These are phyloP conservation scores for Nothoprocta perdicaria DNA, from an alignment of 2,113 vertebrate species.

Conservation along the genomic window DNA sequence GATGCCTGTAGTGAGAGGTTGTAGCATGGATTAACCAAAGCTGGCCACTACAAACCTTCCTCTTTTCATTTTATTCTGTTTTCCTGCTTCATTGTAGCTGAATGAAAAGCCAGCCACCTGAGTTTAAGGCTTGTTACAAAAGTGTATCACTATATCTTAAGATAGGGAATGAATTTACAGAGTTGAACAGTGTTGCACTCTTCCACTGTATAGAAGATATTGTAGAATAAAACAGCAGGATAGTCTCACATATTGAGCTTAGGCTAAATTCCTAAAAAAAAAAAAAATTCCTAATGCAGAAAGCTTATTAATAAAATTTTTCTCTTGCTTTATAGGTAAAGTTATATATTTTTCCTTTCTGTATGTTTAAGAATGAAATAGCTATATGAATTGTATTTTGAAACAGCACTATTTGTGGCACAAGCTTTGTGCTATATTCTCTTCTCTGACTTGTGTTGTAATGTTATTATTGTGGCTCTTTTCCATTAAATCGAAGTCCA, in stretches of 20 bases:
- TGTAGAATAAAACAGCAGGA: background rate
- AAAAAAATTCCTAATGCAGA: background rate
- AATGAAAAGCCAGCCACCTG: background rate
- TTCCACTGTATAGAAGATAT: background rate
- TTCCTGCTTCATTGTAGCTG: background rate
- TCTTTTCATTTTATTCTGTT: background rate
- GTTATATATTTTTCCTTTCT: background rate
- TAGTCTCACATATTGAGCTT: background rate
- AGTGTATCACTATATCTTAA: background rate
- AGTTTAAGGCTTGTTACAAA: background rate
- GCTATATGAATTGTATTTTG: background rate
- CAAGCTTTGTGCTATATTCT: background rate
- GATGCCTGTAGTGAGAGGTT: background rate
- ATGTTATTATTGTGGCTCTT: background rate
- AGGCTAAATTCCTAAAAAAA: background rate
- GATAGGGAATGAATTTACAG: background rate
- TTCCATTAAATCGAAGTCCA: background rate
- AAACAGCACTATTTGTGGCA: background rate
- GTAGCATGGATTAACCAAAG: background rate
- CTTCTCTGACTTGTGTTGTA: background rate
- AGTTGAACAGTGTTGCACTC: background rate
- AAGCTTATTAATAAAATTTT: background rate
- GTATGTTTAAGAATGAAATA: background rate
- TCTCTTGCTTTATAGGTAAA: background rate
- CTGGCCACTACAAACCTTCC: background rate